Evolutionary conservation across 2,797 vertebrate genomes (phyloP), one percentile per base, ranked within the genome.

Genomic region (Microctenopoma steveboyesi): DNA sequence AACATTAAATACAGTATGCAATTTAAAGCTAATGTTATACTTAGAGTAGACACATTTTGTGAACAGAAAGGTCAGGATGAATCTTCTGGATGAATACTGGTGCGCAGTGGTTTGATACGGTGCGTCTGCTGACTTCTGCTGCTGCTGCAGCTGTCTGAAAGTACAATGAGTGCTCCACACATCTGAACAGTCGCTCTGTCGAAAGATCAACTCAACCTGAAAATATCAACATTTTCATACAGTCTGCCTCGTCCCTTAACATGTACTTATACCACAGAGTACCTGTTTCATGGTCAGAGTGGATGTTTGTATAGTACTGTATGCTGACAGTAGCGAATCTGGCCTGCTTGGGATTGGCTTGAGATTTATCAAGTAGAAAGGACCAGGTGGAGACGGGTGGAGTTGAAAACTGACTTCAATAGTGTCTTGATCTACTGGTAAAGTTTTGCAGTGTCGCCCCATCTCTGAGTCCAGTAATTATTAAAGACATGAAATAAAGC

Each of bases 21-120:
- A 77, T 85, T 89, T 71, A 89, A 92, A 93, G 77, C 83, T 87
- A 91, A 86, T 73, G 89, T 83, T 88, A 88, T 84, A 90, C 76
- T 79, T 51, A 86, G 70, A 86, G 74, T 69, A 85, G 85, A 90
- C 76, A 83, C 75, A 84, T 77, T 30, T 62, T 76, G 82, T 79
- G 63, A 91, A 85, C 67, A 78, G 40, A 83, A 90, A 79, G 55
- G 49, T 78, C 76, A 56, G 30, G 49, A 69, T 61, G 66, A 62
- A 71, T 14, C 56, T 28, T 70, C 65, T 27, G 30, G 18, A 61
- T 45, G 64, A 69, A 74, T 53, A 66, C 69, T 65, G 72, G 80
- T 87, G 86, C 81, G 72, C 69, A 74, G 70, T 51, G 58, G 56
- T 63, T 76, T 62, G 33, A 74, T 46, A 57, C 35, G 50, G 64